Percentiles rank a stretch among this genome's conserved stretches.
Conservation (phyloP, 2,888 invertebrate species). For the Pollenia angustigena region DNA sequence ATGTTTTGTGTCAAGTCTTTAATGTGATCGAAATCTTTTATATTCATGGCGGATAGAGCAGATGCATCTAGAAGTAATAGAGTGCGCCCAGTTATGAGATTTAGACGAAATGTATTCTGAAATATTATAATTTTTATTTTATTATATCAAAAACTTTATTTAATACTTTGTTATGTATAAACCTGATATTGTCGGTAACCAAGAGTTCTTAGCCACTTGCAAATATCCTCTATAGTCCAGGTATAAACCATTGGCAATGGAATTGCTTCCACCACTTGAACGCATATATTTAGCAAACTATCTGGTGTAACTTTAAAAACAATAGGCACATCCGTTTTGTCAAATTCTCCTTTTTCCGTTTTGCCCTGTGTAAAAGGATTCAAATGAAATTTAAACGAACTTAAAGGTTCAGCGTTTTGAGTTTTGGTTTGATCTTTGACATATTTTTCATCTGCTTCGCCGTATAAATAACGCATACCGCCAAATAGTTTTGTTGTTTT, state of each 20-base stretch:
- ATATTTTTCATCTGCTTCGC: slow-evolving; percentile 74
- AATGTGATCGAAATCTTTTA: slow-evolving; percentile 85
- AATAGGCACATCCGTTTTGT: slow-evolving; percentile 77
- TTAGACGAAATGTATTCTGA: slow-evolving; percentile 84
- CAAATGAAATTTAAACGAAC: slow-evolving; percentile 70
- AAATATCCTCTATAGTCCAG: slow-evolving; percentile 85
- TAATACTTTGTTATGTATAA: slow-evolving; percentile 18
- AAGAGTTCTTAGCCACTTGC: slow-evolving; percentile 84
- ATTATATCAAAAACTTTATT: neutral
- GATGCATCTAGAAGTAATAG: slow-evolving; percentile 85
- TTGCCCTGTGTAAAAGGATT: slow-evolving; percentile 80
- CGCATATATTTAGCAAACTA: slow-evolving; percentile 83
- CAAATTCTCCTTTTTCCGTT: slow-evolving; percentile 40
- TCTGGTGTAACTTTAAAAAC: slow-evolving; percentile 83
- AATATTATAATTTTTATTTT: neutral
- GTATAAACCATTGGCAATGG: slow-evolving; percentile 83
- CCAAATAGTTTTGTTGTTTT: neutral
- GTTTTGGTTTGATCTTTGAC: slow-evolving; percentile 25
- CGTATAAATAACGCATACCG: slow-evolving; percentile 75
- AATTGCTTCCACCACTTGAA: slow-evolving; percentile 83
- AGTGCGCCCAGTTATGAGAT: slow-evolving; percentile 84
- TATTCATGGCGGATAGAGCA: slow-evolving; percentile 84
- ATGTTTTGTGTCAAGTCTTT: slow-evolving; percentile 81
- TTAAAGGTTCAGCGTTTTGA: slow-evolving; percentile 55
- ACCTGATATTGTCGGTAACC: slow-evolving; percentile 86